These are phyloP conservation scores for Dugesia japonica DNA, from an alignment of 2,888 invertebrate genomes.

Conservation along the genomic window DNA sequence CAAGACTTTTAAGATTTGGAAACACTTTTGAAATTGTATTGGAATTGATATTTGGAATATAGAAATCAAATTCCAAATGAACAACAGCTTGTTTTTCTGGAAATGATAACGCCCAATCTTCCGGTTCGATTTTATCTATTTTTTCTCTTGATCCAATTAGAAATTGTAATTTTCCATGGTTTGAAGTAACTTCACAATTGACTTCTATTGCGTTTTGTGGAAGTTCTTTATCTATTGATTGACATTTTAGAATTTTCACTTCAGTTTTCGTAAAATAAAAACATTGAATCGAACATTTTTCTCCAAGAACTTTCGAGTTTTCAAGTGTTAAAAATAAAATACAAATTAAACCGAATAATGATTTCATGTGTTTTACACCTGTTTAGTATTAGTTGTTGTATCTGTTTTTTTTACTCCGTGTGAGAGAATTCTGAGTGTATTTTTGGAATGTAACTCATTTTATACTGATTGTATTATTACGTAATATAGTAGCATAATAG, in stretches of 20 bases:
- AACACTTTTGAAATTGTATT: constrained; percentile 12
- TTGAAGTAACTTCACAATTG: background rate
- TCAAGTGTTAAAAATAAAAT: background rate
- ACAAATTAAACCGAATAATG: background rate
- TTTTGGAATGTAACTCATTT: too few species aligned
- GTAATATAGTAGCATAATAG: too few species aligned
- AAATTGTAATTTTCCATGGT: background rate
- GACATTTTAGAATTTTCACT: background rate
- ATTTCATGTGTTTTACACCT: background rate
- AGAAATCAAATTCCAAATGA: constrained; percentile 5
- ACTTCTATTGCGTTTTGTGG: background rate
- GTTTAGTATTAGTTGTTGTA: too few species aligned
- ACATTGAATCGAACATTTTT: background rate
- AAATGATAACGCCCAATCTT: background rate
- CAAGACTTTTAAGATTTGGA: background rate
- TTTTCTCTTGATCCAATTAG: background rate
- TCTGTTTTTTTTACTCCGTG: too few species aligned
- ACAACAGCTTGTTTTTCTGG: background rate
- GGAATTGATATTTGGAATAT: background rate
- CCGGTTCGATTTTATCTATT: background rate
- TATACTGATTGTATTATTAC: too few species aligned
- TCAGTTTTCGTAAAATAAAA: constrained; percentile 6
- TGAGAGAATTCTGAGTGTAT: too few species aligned
- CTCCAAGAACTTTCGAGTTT: background rate
- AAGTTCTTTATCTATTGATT: background rate